These are phyloP conservation scores for Muscidifurax raptorellus DNA, from an alignment of 1,140 invertebrate genomes.

Conservation along the genomic window DNA sequence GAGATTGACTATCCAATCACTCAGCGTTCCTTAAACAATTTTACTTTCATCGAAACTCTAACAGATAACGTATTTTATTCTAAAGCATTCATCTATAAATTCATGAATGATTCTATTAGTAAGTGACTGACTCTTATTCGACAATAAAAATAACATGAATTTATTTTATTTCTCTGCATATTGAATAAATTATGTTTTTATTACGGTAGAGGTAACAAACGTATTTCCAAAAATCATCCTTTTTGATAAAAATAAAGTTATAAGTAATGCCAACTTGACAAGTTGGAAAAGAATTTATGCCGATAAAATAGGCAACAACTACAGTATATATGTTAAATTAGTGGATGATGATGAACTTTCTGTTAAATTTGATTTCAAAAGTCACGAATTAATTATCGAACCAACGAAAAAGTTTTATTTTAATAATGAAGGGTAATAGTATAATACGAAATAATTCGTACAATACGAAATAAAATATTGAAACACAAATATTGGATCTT, in stretches of 20 bases:
- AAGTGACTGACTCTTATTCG: not conserved
- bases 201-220: not conserved
- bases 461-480: not conserved
- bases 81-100: not conserved
- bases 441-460: no score
- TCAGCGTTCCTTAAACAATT: not conserved
- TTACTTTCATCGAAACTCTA: not conserved
- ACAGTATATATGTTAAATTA: not conserved
- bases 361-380: not conserved
- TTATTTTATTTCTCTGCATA: not conserved
- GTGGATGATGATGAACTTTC: not conserved
- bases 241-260: constrained; percentile 5
- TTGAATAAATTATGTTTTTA: not conserved
- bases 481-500: not conserved
- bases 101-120: not conserved
- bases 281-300: not conserved
- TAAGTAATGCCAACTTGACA: not conserved
- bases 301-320: not conserved
- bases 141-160: not conserved
- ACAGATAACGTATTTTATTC: not conserved
- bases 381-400: not conserved
- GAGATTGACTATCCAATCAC: not conserved
- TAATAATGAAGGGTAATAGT: not conserved
- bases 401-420: not conserved
- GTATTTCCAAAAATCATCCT: constrained; percentile 7